Base-by-base conservation (phyloP, 2,797 vertebrate species). In the Odontamblyopus rebecca region DNA sequence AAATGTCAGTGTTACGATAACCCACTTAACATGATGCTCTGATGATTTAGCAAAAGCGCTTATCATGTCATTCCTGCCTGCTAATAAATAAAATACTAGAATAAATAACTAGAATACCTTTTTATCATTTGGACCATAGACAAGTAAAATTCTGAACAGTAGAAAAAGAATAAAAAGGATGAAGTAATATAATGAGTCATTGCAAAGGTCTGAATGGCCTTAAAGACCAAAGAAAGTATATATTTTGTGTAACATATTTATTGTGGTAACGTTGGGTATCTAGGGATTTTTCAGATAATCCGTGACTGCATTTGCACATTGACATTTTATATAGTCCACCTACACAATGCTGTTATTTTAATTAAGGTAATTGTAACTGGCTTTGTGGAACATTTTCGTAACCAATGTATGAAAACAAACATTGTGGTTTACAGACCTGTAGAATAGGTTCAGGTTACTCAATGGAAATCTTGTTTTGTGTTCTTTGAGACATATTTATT, bases 1-100 rank as follows among this genome's bases (percentile, higher is more conserved):
- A 88, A 86, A 83, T 88, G 76, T 81, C 86, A 86, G 80, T 82
- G 77, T 84, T 85, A 75, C 70, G 53, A 86, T 87, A 86, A 90
- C 84, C 86, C 77, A 82, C 87, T 84, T 81, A 88, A 62, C 61
- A 71, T 67, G 53, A 74, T 19, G 72, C 65, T 81, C 65, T 65
- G 72, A 81, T 78, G 85, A 81, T 78, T 87, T 79, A 78, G 76
- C 80, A 80, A 51, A 51, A 62, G 61, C 6, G 30, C 68, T 75
- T 48, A n/a, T 68, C 6, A 26, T 69, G 51, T 70, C 44, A 48
- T 16, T 26, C 38, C 11, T 26, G 38, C 48, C 62, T 64, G 9
- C 12, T 48, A 48, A 63, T 23, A n/a, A 44, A 23, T 71, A 27
- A 60, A 62, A 61, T 6, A 7, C 30, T 30, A 30, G 5, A 18